Percentiles rank a stretch among this genome's conserved stretches.
These are phyloP conservation scores for Chouioia cunea DNA, from an alignment of 2,888 invertebrate species.

Conservation along the genomic window DNA sequence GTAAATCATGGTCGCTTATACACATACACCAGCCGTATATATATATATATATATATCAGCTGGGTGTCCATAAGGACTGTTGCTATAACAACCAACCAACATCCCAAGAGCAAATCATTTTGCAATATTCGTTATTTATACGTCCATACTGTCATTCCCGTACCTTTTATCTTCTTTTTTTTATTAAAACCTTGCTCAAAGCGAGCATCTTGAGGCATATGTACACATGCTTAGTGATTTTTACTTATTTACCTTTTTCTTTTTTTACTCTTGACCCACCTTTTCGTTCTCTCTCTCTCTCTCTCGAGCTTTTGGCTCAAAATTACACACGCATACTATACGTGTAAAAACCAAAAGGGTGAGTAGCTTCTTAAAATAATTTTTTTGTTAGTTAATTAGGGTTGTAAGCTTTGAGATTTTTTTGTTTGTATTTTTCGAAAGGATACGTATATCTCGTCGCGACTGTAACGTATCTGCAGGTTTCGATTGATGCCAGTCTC, in stretches of 20 bases:
- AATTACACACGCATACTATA: no score
- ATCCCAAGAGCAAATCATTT: conserved; percentile 63
- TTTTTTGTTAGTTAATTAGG: no score
- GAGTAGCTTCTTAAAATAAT: no score
- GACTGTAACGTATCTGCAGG: conserved; percentile 83
- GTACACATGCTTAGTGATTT: neutral
- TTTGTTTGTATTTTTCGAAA: conserved; percentile 68
- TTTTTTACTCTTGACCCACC: neutral
- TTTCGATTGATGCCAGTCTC: conserved; percentile 91
- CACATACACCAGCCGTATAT: no score
- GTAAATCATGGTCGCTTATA: no score
- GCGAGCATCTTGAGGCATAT: no score
- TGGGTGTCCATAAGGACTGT: conserved; percentile 65
- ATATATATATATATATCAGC: no score
- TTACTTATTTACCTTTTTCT: conserved; percentile 2
- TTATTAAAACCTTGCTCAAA: no score
- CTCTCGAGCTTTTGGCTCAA: no score
- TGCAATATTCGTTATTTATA: conserved; percentile 56
- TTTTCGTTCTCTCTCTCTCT: no score
- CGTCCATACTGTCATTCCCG: neutral
- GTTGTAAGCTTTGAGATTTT: conserved; percentile 12
- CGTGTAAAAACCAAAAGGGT: no score
- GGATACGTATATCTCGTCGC: conserved; percentile 93
- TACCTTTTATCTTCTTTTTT: no score
- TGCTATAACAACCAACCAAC: conserved; percentile 62